Base-by-base conservation (phyloP, 2,113 vertebrate genomes). In the Erinaceus europaeus region DNA sequence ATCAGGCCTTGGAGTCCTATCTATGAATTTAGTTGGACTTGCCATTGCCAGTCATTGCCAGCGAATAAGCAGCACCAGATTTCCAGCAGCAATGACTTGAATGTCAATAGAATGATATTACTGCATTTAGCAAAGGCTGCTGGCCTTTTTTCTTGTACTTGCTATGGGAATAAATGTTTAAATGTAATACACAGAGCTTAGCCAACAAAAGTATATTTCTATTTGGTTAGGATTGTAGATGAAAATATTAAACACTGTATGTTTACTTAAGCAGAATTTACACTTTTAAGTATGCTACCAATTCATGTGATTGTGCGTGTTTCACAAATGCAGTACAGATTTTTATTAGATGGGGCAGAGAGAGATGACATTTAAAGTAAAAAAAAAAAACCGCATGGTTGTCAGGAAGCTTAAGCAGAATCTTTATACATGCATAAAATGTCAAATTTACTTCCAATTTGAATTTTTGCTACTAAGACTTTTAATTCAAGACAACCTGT, bases 391-490 rank as follows among this genome's bases (percentile, higher is more conserved):
- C 9, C 62, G 85, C 48, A 85, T 40, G 72, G 72, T 67, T 89
- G 94, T 83, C 55, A 68, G 57, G 21, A 75, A 79, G 55, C 76
- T 88, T 44, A 79, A 52, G 67, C 42, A 64, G 32, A 61, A 65
- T 65, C 15, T 84, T 14, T 55, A 48, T 48, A 50, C 18, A 25
- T 62, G 79, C 82, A 90, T 48, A 82, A 75, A 88, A 90, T 62
- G 75, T 72, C 79, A 85, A 44, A 80, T 79, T 61, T 50, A 55
- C 52, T 85, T 91, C 59, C 52, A 15, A 38, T 72, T 52, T 79
- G 82, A 87, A 85, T 84, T 77, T 73, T 57, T 86, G 67, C 57
- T 76, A 73, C 27, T 34, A 27, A 83, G 81, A 80, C 61, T 76
- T 88, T 32, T n/a, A 90, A 83, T 21, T 88, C 27, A 86, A 81